Base-by-base conservation (phyloP, 2,797 vertebrate genomes). In the Molothrus aeneus region DNA sequence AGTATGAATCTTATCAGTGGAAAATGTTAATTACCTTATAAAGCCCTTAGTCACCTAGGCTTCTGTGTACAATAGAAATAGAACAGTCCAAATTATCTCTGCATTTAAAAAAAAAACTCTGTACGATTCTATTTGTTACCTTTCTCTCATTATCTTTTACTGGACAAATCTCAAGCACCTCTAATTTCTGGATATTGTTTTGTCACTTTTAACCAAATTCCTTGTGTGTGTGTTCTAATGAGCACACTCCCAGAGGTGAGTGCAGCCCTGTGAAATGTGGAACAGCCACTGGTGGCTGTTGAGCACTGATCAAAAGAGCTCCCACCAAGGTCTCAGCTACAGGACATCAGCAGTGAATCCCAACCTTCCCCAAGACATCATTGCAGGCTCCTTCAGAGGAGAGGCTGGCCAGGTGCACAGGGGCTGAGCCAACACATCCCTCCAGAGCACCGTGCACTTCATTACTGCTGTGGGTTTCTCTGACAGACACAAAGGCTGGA, bases 21-120 rank as follows among this genome's bases (percentile, higher is more conserved):
- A 88, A 90, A 93, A 91, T 34, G 86, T 84, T 93, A 96, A 94
- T 95, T 92, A 94, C 43, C 63, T 45, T 87, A 88, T 53, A 64
- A 86, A 91, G 26, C 22, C 47, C 63, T 88, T 60, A 82, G 68
- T 70, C 56, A 80, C 81, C 81, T 75, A 87, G 88, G 63, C n/a
- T 80, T 77, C 56, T 86, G 32, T 79, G 78, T 92, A 78, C 75
- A 88, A 61, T 10, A 68, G 85, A 63, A 91, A 85, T 5, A 83
- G 43, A 93, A 57, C 31, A 64, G 81, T 28, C 13, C 10, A 71
- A 70, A 83, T 79, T 92, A 90, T 59, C 50, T 56, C 50, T 42
- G 6, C 13, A 11, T 26, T 70, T 17, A 42, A 24, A 81, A 91
- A 81, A 91, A 36, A 4, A 42, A 42, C 18, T 43, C 24, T 72